Base-by-base conservation (phyloP, 2,113 vertebrate genomes). In the Zapus hudsonius region DNA sequence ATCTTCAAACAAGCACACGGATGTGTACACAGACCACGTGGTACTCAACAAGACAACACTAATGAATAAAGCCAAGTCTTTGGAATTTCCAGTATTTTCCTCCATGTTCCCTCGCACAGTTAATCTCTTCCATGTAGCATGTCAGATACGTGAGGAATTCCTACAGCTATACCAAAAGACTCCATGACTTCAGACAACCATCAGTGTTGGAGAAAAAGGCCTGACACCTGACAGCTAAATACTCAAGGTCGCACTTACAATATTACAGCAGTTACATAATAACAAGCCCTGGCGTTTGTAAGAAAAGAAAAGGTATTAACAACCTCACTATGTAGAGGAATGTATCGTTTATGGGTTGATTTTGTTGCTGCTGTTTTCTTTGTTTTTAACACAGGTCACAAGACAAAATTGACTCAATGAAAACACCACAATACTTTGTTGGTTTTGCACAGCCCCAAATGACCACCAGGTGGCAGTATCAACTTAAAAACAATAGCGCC, bases 391-490 rank as follows among this genome's bases (percentile, higher is more conserved):
- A 9, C 52, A 57, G 92, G 59, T 92, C 94, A 92, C 61, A 59
- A 87, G 44, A 87, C 83, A 84, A 89, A 79, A 42, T 64, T 85
- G 81, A n/a, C 84, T 47, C 23, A 84, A 76, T 20, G 64, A 59
- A 87, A 52, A 55, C 19, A 12, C n/a, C 19, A 13, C 13, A 36
- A 36, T n/a, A 0, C 73, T 61, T 19, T n/a, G 17, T 83, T 19
- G 16, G 31, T 57, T 64, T 8, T 16, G n/a, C 52, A 47, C n/a
- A 19, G 59, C 20, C 81, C 47, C 2, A n/a, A 20, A 0, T 66
- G 64, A 61, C 94, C 95, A 83, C 93, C 61, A 89, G 96, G 94
- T 96, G 97, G 95, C 94, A 95, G 72, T 83, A n/a, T 20, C 42
- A 23, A 63, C 61, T 81, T 3, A 86, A 79, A 73, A 89, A 96